Evolutionary conservation across 2,113 vertebrate species (phyloP).

Genomic region (Euleptes europaea): DNA sequence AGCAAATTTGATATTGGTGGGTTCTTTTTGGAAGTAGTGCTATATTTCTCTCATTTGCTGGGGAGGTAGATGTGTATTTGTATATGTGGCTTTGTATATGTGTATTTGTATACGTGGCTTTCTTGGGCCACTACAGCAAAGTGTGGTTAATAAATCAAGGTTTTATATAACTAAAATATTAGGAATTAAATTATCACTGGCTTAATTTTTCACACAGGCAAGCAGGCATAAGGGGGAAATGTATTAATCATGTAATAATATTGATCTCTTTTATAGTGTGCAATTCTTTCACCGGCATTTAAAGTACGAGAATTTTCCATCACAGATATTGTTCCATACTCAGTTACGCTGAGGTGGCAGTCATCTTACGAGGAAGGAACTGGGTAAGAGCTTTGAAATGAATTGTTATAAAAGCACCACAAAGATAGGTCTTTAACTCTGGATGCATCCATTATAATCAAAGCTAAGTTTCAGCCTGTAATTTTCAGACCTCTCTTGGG

Average conservation of each 20-base stretch:
- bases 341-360: slow-evolving; percentile 93
- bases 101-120: neutral
- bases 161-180: neutral
- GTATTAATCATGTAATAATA: neutral
- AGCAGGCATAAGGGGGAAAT: neutral
- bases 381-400: slow-evolving; percentile 75
- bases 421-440: neutral
- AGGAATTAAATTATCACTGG: neutral
- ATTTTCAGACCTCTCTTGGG: neutral
- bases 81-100: neutral
- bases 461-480: neutral
- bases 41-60: neutral
- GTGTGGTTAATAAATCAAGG: neutral
- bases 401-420: neutral
- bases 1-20: neutral
- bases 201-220: neutral
- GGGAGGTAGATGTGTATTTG: too few species aligned
- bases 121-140: neutral
- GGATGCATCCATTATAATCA: too few species aligned
- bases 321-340: slow-evolving; percentile 92
- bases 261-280: slow-evolving; percentile 81
- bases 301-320: slow-evolving; percentile 97
- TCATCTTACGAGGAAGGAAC: slow-evolving; percentile 88
- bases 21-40: neutral
- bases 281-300: slow-evolving; percentile 95